Percentiles rank a stretch among this genome's conserved stretches.
phyloP scores from a whole-genome alignment of 2,797 vertebrate species.

The Thunnus albacares region DNA sequence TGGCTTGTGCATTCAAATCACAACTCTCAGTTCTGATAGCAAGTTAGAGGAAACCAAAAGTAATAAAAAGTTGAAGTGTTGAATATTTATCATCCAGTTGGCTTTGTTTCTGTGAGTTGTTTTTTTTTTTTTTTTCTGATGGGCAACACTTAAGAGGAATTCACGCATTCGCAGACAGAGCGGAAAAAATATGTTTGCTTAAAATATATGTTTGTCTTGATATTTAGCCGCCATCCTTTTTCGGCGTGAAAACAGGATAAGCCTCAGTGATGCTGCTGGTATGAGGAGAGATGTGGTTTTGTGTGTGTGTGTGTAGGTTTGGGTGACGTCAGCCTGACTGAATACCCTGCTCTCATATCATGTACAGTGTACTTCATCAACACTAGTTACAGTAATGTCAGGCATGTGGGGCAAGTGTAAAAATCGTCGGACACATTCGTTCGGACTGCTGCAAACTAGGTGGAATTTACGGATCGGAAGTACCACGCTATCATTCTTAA shows the following conservation, averaged over 20 bases:
- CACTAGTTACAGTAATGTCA: constrained; percentile 24
- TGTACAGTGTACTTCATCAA: constrained; percentile 33
- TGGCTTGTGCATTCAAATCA: constrained; percentile 35
- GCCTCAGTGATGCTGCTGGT: constrained; percentile 7
- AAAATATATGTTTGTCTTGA: constrained; percentile 38
- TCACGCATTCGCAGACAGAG: background rate
- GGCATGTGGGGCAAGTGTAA: constrained; percentile 48
- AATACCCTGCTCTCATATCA: constrained; percentile 15
- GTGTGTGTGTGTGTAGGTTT: constrained; percentile 16
- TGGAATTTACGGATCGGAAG: constrained; percentile 66
- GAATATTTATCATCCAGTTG: constrained; percentile 32
- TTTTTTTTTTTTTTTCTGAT: constrained; percentile 4
- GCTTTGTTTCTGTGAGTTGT: constrained; percentile 4
- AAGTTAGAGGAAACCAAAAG: constrained; percentile 40
- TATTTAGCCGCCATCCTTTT: constrained; percentile 19
- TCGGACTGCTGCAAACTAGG: constrained; percentile 54
- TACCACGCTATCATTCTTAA: constrained; percentile 68
- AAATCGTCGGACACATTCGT: constrained; percentile 36
- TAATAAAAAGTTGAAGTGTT: constrained; percentile 21
- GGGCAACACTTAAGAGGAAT: constrained; percentile 29
- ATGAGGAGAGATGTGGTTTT: constrained; percentile 2
- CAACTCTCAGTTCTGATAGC: constrained; percentile 21
- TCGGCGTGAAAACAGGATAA: constrained; percentile 31
- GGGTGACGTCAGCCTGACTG: constrained; percentile 7
- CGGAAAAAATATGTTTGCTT: constrained; percentile 27